A percentile compares a stretch with the other conserved stretches of the same genome.
These are phyloP conservation scores for Agonum fuliginosum DNA, from an alignment of 2,888 invertebrate species.

Conservation along the genomic window DNA sequence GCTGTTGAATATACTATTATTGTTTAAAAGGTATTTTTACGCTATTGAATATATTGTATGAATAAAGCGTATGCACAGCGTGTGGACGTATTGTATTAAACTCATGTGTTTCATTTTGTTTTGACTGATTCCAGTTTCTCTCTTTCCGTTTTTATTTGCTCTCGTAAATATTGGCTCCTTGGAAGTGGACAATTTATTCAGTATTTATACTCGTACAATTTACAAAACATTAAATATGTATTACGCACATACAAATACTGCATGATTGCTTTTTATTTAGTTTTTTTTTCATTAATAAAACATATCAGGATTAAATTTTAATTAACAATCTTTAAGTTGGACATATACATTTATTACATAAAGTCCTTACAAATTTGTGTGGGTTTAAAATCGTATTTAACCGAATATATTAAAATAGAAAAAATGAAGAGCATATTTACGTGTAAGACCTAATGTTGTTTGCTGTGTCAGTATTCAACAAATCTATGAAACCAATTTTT, in stretches of 20 bases:
- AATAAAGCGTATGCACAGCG: constrained; percentile 59
- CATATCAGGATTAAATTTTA: constrained; percentile 8
- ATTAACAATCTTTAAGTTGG: not conserved
- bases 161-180: constrained; percentile 19
- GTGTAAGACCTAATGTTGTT: constrained; percentile 39
- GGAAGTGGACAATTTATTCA: constrained; percentile 27
- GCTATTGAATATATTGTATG: constrained; percentile 58
- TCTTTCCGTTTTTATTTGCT: constrained; percentile 39
- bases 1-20: constrained; percentile 56
- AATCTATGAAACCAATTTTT: not conserved
- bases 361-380: constrained; percentile 12
- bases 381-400: constrained; percentile 10
- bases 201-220: not conserved
- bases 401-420: constrained; percentile 31
- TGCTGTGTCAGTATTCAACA: constrained; percentile 44
- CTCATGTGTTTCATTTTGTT: constrained; percentile 51
- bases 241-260: too few relatives aligned
- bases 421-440: constrained; percentile 32
- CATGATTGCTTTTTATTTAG: not conserved
- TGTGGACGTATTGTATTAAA: constrained; percentile 57
- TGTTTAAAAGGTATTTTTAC: constrained; percentile 57
- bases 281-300: not conserved
- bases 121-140: constrained; percentile 36
- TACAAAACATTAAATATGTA: too few relatives aligned
- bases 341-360: not conserved